Evolutionary conservation across 2,888 invertebrate genomes (phyloP), one percentile per base, ranked within the genome.

Genomic region (Pyrrhia umbra): DNA sequence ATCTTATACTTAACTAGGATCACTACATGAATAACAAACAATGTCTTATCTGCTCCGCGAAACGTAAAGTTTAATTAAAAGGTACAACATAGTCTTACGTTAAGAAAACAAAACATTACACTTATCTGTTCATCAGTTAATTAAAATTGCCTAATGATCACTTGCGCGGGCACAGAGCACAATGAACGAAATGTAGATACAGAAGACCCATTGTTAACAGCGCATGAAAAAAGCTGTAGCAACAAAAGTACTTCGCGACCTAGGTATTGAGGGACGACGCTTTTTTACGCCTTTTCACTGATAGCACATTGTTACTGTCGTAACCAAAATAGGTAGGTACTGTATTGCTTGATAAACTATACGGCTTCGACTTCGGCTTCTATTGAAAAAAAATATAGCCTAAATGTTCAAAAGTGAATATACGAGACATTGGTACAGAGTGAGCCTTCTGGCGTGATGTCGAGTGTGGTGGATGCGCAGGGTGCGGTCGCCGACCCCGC

Each of bases 101-200:
- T 62, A 67, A 57, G 49, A 42, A 54, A 67, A 74, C 74, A 62
- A 76, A 76, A 73, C 55, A 42, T 9, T 13, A n/a, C 34, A 30
- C 47, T 42, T 76, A 75, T 81, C 75, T 66, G 39, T 39, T 58
- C 58, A 74, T 81, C 78, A 64, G 56, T 68, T 68, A 61, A 81
- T 76, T 76, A 63, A 59, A 71, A 71, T 67, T 66, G 40, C 65
- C 57, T 76, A 72, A 76, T 70, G 79, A 75, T 49, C 60, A 62
- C 60, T 42, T 67, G 74, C 60, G 51, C 73, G n/a, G 16, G 39
- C 70, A 62, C 50, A 18, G 15, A 16, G 13, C 18, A 27, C 18
- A n/a, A 6, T 37, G 23, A 6, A 8, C 6, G 13, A 27, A 18
- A 23, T 27, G 9, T 13, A n/a, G n/a, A n/a, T n/a, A 10, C 46